phyloP scores from a whole-genome alignment of 2,888 invertebrate genomes.

The Branchipolynoe longqiensis region DNA sequence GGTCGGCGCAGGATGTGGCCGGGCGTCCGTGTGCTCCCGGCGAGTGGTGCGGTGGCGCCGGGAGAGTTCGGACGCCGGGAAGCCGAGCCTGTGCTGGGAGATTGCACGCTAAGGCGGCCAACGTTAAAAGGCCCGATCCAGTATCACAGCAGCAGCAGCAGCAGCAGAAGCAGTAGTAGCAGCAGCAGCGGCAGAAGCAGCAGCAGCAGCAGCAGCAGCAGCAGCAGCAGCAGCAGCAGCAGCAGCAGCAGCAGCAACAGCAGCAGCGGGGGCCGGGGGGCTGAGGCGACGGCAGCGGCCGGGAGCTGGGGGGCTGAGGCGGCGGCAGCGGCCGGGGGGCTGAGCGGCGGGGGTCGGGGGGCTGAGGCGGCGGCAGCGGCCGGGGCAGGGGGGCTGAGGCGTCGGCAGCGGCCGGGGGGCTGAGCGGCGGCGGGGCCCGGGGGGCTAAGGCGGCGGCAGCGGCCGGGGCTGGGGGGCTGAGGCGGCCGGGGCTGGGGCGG shows the following conservation, averaged over 20 bases:
- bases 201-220: background rate
- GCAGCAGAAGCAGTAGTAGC: too few relatives aligned
- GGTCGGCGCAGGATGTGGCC: background rate
- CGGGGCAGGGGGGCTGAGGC: too few relatives aligned
- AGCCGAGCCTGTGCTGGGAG: background rate
- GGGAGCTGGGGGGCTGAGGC: too few relatives aligned
- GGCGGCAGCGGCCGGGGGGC: too few relatives aligned
- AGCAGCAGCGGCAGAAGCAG: background rate
- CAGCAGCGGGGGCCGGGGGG: background rate
- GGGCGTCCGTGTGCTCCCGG: background rate
- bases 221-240: slow-evolving; percentile 9
- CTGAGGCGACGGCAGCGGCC: too few relatives aligned
- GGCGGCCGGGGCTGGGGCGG: too few relatives aligned
- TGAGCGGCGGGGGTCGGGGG: too few relatives aligned
- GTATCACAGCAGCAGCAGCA: background rate
- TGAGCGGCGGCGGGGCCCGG: too few relatives aligned
- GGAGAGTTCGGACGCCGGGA: background rate
- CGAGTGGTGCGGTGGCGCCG: background rate
- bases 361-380: too few relatives aligned
- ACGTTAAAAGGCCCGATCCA: background rate
- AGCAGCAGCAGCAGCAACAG: slow-evolving; percentile 19
- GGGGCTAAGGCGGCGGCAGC: too few relatives aligned
- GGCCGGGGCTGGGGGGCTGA: too few relatives aligned
- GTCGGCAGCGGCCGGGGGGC: too few relatives aligned
- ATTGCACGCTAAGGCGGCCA: background rate